Evolutionary conservation across 2,888 invertebrate genomes (phyloP).

Genomic region (Chrysodeixis includens): DNA sequence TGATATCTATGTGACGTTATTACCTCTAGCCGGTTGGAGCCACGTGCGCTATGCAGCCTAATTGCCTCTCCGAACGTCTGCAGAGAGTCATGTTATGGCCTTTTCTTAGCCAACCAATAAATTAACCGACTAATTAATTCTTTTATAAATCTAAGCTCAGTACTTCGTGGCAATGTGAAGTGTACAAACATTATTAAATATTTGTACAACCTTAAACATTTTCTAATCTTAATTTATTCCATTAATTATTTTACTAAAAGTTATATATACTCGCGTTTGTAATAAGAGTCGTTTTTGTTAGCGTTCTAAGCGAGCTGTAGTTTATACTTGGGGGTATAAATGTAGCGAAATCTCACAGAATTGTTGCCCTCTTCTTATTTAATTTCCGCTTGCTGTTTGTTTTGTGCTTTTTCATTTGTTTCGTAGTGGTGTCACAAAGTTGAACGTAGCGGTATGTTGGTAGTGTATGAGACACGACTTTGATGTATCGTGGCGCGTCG

Average conservation of each 20-base stretch:
- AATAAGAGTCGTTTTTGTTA: conserved; percentile 18
- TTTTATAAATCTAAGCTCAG: not conserved
- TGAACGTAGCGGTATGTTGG: conserved; percentile 62
- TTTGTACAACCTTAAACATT: not conserved
- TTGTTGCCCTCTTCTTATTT: conserved; percentile 61
- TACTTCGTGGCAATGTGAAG: not conserved
- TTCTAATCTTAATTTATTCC: not conserved
- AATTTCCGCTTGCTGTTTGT: conserved; percentile 71
- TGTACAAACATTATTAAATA: not conserved
- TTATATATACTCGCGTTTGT: conserved; percentile 11
- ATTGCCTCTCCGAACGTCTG: not conserved
- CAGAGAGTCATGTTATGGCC: not conserved
- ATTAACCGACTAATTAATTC: not conserved
- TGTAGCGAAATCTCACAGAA: conserved; percentile 39
- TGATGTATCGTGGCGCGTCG: conserved; percentile 77
- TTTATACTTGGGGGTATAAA: conserved; percentile 28
- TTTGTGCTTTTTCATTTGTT: conserved; percentile 64
- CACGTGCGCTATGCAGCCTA: conserved; percentile 6
- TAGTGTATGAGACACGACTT: conserved; percentile 74
- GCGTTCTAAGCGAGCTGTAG: conserved; percentile 13
- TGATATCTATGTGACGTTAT: not conserved
- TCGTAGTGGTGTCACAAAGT: conserved; percentile 47
- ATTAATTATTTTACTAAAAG: conserved; percentile 8
- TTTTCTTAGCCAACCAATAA: not conserved
- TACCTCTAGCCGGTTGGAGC: not conserved